A percentile compares a stretch with the other conserved stretches of the same genome.
Evolutionary conservation across 2,113 vertebrate genomes (phyloP).

Genomic region (Onychostruthus taczanowskii): DNA sequence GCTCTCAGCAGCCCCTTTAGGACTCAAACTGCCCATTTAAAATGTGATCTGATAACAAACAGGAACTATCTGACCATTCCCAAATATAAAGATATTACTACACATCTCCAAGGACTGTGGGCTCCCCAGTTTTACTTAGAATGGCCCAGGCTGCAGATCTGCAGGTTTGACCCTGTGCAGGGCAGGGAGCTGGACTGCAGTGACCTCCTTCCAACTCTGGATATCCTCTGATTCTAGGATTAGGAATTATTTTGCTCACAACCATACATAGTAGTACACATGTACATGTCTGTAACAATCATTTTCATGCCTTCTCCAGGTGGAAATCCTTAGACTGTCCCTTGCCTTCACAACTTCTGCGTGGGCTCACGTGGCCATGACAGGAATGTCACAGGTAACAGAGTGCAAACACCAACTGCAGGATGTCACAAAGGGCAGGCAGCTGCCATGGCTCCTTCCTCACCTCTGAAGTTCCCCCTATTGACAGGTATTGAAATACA

Average conservation of each 20-base stretch:
- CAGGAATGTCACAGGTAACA: background rate
- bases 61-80: background rate
- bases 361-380: background rate
- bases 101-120: background rate
- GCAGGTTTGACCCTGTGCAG: background rate
- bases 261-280: background rate
- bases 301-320: background rate
- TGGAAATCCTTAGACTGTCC: background rate
- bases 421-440: background rate
- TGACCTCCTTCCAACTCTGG: background rate
- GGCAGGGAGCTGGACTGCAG: background rate
- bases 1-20: background rate
- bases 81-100: background rate
- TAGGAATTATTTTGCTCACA: background rate
- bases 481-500: conserved; percentile 6
- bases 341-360: background rate
- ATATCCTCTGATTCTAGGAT: background rate
- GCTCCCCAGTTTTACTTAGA: background rate
- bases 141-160: background rate
- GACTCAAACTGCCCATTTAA: background rate
- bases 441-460: background rate
- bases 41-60: background rate
- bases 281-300: background rate
- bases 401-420: background rate
- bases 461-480: conserved; percentile 8